phyloP scores from a whole-genome alignment of 2,888 invertebrate species.

The Nebria brevicollis region DNA sequence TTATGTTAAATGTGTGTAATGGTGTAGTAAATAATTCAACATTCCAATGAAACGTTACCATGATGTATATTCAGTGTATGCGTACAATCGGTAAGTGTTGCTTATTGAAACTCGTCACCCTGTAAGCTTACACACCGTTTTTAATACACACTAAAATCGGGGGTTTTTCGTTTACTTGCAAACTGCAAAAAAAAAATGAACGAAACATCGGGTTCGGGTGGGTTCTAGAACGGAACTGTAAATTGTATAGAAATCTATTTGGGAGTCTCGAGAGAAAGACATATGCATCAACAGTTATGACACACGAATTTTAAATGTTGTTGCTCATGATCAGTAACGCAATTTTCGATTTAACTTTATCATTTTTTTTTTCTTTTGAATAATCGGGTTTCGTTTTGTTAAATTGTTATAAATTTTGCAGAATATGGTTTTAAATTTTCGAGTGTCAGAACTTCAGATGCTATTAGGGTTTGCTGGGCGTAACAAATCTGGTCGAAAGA shows the following conservation, averaged over 20 bases:
- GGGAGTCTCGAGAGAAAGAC: slow-evolving; percentile 21
- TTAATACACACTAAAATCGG: not conserved
- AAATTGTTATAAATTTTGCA: slow-evolving; percentile 53
- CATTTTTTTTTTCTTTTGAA: not conserved
- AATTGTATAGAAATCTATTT: not conserved
- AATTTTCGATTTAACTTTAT: not conserved
- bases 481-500: slow-evolving; percentile 83
- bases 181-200: not conserved
- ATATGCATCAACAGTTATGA: slow-evolving; percentile 45
- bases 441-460: slow-evolving; percentile 86
- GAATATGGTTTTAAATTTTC: slow-evolving; percentile 73
- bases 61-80: slow-evolving; percentile 41
- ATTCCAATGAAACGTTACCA: slow-evolving; percentile 47
- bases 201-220: not conserved
- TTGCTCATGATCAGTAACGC: not conserved
- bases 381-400: not conserved
- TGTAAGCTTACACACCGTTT: slow-evolving; percentile 10
- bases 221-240: not conserved
- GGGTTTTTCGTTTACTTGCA: not conserved
- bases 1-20: slow-evolving; percentile 35
- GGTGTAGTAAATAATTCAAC: slow-evolving; percentile 26
- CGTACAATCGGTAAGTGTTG: slow-evolving; percentile 42
- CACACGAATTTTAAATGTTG: slow-evolving; percentile 31
- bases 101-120: not conserved
- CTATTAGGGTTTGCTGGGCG: slow-evolving; percentile 82